These are phyloP conservation scores for Neocloeon triangulifer DNA, from an alignment of 1,140 invertebrate genomes.

Conservation along the genomic window DNA sequence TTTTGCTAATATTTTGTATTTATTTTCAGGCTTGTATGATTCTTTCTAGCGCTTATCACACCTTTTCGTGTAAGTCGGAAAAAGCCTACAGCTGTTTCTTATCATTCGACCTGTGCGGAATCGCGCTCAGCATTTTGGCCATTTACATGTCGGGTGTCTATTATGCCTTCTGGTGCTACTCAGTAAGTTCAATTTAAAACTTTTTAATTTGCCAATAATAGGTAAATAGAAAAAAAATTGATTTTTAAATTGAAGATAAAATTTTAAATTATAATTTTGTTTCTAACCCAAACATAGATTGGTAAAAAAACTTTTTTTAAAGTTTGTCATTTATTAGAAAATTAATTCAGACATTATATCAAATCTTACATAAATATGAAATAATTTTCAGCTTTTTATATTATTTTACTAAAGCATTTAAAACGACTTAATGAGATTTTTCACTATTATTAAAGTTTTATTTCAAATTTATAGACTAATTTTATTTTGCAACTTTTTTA, in stretches of 20 bases:
- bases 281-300: too few relatives aligned
- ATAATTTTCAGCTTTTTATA: too few relatives aligned
- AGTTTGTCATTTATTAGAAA: too few relatives aligned
- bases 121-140: constrained; percentile 72
- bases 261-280: too few relatives aligned
- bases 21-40: constrained; percentile 72
- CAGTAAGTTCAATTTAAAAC: constrained; percentile 28
- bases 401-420: too few relatives aligned
- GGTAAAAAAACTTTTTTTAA: not conserved
- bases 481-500: too few relatives aligned
- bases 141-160: constrained; percentile 91
- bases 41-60: constrained; percentile 78
- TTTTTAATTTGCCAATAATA: constrained; percentile 5
- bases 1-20: too few relatives aligned
- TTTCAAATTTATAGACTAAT: too few relatives aligned
- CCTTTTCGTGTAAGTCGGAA: constrained; percentile 80
- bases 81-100: constrained; percentile 68
- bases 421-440: too few relatives aligned
- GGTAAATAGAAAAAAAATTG: constrained; percentile 2
- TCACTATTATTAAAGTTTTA: too few relatives aligned
- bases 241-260: not conserved
- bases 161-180: constrained; percentile 90
- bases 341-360: not conserved
- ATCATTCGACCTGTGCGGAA: constrained; percentile 79
- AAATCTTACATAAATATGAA: too few relatives aligned